These are phyloP conservation scores for Caenorhabditis sp. DNA, from an alignment of 2,888 invertebrate species.

Conservation along the genomic window DNA sequence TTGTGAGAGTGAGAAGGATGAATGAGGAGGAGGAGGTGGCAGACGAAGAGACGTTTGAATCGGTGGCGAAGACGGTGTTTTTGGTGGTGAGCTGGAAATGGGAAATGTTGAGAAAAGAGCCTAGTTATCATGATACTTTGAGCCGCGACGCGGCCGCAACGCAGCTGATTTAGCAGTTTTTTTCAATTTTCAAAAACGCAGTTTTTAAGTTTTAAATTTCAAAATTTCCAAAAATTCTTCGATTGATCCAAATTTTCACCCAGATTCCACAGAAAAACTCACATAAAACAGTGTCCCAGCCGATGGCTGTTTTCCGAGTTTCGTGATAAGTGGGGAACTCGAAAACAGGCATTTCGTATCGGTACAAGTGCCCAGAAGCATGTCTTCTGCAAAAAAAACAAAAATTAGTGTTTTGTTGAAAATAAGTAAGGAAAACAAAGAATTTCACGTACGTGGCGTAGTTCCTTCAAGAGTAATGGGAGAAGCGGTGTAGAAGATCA, in stretches of 20 bases:
- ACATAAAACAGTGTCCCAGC: constrained; percentile 70
- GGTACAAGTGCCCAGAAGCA: constrained; percentile 58
- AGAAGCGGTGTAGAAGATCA: constrained; percentile 63
- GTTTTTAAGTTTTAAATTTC: too few species aligned
- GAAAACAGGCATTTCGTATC: constrained; percentile 65
- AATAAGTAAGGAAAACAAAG: too few species aligned
- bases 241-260: not conserved
- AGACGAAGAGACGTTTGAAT: constrained; percentile 1
- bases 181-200: too few species aligned
- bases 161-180: too few species aligned
- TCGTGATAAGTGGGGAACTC: constrained; percentile 54
- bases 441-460: constrained; percentile 42
- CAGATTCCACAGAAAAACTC: constrained; percentile 6
- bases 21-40: not conserved
- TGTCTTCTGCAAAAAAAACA: constrained; percentile 37
- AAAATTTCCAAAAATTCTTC: too few species aligned
- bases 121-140: too few species aligned
- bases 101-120: not conserved
- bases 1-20: not conserved
- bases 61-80: constrained; percentile 52
- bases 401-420: not conserved
- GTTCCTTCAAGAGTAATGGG: constrained; percentile 36
- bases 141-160: too few species aligned
- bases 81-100: constrained; percentile 56
- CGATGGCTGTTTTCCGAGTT: constrained; percentile 59